These are phyloP conservation scores for Oreocharis arfaki DNA, from an alignment of 2,113 vertebrate species.

Conservation along the genomic window DNA sequence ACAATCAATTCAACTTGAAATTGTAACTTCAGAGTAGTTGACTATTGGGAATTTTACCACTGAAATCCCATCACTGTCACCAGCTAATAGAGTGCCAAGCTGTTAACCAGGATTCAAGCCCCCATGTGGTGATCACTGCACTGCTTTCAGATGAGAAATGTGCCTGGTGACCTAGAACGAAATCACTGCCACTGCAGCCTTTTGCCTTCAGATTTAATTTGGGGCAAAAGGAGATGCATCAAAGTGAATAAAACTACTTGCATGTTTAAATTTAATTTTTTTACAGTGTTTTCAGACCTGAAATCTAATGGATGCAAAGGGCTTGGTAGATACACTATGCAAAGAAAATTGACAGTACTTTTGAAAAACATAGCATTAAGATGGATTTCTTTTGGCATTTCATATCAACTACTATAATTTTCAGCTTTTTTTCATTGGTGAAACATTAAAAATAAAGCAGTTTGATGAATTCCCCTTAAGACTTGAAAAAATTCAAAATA, in stretches of 20 bases:
- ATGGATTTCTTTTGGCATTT: neutral
- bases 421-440: neutral
- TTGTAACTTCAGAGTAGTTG: neutral
- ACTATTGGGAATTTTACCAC: neutral
- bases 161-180: fast-evolving
- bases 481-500: neutral
- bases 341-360: neutral
- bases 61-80: neutral
- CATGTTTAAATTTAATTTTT: neutral
- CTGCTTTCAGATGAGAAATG: neutral
- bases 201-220: neutral
- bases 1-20: neutral
- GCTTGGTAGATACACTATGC: neutral
- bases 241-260: neutral
- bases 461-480: neutral
- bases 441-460: neutral
- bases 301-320: neutral
- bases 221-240: neutral
- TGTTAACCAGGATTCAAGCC: neutral
- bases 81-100: neutral
- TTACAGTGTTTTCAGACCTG: neutral
- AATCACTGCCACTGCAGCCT: neutral
- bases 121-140: neutral
- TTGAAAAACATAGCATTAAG: neutral
- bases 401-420: neutral